phyloP scores from a whole-genome alignment of 2,113 vertebrate genomes.

The Notothenia rossii region DNA sequence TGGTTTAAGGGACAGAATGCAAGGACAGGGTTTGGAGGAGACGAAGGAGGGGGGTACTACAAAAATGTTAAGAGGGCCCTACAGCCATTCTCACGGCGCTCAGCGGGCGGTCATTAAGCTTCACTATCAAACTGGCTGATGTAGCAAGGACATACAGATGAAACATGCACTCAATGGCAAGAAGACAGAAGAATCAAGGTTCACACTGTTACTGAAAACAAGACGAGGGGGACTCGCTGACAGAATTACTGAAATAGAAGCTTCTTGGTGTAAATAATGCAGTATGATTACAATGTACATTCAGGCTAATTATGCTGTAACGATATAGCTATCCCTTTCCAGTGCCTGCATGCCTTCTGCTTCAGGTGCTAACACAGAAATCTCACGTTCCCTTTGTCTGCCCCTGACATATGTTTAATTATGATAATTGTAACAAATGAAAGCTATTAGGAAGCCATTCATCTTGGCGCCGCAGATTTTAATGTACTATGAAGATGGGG shows the following conservation, averaged over 20 bases:
- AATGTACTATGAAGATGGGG: slow-evolving; percentile 57
- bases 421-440: slow-evolving; percentile 82
- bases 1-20: slow-evolving; percentile 67
- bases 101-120: slow-evolving; percentile 80
- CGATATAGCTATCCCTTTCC: slow-evolving; percentile 41
- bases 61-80: slow-evolving; percentile 84
- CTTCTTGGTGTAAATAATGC: slow-evolving; percentile 53
- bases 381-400: slow-evolving; percentile 66
- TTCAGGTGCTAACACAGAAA: slow-evolving; percentile 73
- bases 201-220: slow-evolving; percentile 32
- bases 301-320: slow-evolving; percentile 61
- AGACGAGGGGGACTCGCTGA: background rate
- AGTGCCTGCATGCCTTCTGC: slow-evolving; percentile 30
- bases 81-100: slow-evolving; percentile 75
- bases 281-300: slow-evolving; percentile 28
- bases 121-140: slow-evolving; percentile 71
- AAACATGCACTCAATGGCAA: slow-evolving; percentile 23
- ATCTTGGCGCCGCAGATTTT: slow-evolving; percentile 62
- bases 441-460: slow-evolving; percentile 78
- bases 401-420: slow-evolving; percentile 79
- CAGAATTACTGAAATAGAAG: slow-evolving; percentile 2
- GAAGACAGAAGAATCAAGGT: slow-evolving; percentile 15
- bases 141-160: slow-evolving; percentile 50
- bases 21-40: slow-evolving; percentile 37
- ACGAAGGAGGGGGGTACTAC: slow-evolving; percentile 57